A percentile compares a stretch with the other conserved stretches of the same genome.
phyloP scores from a whole-genome alignment of 2,888 invertebrate genomes.

The Tetragonisca angustula region DNA sequence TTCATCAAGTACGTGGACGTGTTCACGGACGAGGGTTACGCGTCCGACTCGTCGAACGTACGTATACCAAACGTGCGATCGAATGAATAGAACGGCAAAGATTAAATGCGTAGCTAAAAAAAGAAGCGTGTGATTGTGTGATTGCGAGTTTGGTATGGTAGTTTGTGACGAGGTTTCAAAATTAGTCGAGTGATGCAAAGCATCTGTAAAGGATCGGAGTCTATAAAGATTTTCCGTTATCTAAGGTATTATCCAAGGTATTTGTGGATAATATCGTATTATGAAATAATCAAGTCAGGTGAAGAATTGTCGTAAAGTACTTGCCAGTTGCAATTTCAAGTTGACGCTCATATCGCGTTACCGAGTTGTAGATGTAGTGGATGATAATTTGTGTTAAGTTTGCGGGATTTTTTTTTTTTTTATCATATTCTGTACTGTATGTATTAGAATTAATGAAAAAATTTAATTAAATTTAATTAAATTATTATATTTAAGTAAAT shows the following conservation, averaged over 20 bases:
- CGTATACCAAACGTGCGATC: slow-evolving; percentile 41
- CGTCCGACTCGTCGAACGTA: slow-evolving; percentile 68
- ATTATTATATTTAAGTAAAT: too few species aligned
- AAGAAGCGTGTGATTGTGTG: not conserved
- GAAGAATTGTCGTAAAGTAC: not conserved
- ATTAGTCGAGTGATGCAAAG: not conserved
- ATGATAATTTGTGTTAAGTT: too few species aligned
- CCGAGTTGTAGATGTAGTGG: too few species aligned
- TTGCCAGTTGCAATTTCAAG: not conserved
- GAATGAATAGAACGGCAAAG: not conserved
- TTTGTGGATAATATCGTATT: not conserved
- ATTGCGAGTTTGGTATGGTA: not conserved
- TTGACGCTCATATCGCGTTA: not conserved
- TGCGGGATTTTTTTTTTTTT: too few species aligned
- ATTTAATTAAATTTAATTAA: too few species aligned
- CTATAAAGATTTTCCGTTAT: not conserved
- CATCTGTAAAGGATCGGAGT: not conserved
- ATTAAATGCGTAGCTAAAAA: not conserved
- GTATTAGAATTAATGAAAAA: too few species aligned
- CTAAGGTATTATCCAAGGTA: not conserved
- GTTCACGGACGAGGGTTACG: slow-evolving; percentile 74
- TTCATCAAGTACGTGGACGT: slow-evolving; percentile 74
- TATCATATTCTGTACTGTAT: too few species aligned
- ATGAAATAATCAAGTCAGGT: not conserved
- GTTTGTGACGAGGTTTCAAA: not conserved